These are phyloP conservation scores for Bucco capensis DNA, from an alignment of 2,113 vertebrate species.

Conservation along the genomic window DNA sequence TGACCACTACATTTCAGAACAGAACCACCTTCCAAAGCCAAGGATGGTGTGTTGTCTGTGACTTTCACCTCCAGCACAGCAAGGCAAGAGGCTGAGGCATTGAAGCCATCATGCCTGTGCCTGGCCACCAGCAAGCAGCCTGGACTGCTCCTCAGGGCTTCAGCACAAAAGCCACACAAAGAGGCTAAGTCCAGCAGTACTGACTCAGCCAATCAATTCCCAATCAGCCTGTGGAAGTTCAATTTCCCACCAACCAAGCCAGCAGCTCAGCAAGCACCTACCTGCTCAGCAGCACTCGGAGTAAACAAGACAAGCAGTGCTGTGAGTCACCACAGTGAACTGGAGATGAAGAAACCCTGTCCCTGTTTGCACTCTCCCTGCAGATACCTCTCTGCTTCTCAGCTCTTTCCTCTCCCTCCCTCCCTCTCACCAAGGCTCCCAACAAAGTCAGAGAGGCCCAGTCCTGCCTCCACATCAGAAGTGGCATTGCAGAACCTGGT, in stretches of 20 bases:
- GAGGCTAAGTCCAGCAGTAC: neutral
- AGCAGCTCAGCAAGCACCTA: neutral
- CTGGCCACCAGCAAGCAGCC: neutral
- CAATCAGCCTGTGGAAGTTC: neutral
- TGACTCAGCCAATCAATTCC: neutral
- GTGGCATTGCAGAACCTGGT: neutral
- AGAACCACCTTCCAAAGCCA: neutral
- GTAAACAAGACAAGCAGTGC: neutral
- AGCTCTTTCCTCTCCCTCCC: neutral
- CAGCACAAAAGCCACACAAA: neutral
- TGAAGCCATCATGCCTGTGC: accelerated
- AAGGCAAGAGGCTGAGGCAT: accelerated
- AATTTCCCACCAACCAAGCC: neutral
- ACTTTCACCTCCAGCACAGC: neutral
- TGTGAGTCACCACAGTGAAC: accelerated
- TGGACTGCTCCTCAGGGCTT: neutral
- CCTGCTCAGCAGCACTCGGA: neutral
- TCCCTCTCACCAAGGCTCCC: neutral
- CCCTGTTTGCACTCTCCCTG: neutral
- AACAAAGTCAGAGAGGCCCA: neutral
- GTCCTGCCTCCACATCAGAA: neutral
- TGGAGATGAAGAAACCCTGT: neutral
- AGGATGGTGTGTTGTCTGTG: accelerated
- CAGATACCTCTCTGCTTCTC: neutral
- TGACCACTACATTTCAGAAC: neutral